Percentiles rank a stretch among this genome's conserved stretches.
Conservation (phyloP, 2,797 vertebrate species). For the Liparis tanakae region DNA sequence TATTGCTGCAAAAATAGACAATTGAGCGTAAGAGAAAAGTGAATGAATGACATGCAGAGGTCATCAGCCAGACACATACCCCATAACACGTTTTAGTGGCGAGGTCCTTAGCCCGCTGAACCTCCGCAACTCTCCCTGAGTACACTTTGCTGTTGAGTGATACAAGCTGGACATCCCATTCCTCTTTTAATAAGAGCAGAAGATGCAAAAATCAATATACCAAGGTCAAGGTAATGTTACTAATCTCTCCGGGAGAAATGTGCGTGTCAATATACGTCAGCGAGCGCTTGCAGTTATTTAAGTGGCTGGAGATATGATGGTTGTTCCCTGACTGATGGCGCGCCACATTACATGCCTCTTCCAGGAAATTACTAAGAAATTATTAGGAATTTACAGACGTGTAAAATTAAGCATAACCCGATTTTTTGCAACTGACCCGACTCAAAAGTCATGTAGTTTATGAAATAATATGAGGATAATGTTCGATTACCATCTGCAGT, state of each 20-base stretch:
- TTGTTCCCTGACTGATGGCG: conserved; percentile 33
- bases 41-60: conserved; percentile 34
- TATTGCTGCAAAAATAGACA: conserved; percentile 32
- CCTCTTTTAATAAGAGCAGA: conserved; percentile 62
- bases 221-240: conserved; percentile 76
- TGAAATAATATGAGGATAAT: background rate
- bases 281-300: conserved; percentile 45
- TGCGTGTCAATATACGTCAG: conserved; percentile 70
- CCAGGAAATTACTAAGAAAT: background rate
- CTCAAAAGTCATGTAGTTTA: background rate
- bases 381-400: background rate
- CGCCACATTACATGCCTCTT: background rate
- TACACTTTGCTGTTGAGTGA: conserved; percentile 39
- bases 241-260: conserved; percentile 69
- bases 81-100: conserved; percentile 24
- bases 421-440: background rate
- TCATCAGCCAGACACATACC: conserved; percentile 31
- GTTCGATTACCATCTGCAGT: background rate
- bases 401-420: background rate
- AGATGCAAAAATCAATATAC: conserved; percentile 70
- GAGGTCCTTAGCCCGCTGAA: conserved; percentile 11
- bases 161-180: conserved; percentile 55
- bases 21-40: conserved; percentile 15
- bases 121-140: conserved; percentile 23
- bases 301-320: conserved; percentile 19